Percentiles rank a stretch among this genome's conserved stretches.
These are phyloP conservation scores for Agrenia bidenticulata DNA, from an alignment of 2,888 invertebrate species.

Conservation along the genomic window DNA sequence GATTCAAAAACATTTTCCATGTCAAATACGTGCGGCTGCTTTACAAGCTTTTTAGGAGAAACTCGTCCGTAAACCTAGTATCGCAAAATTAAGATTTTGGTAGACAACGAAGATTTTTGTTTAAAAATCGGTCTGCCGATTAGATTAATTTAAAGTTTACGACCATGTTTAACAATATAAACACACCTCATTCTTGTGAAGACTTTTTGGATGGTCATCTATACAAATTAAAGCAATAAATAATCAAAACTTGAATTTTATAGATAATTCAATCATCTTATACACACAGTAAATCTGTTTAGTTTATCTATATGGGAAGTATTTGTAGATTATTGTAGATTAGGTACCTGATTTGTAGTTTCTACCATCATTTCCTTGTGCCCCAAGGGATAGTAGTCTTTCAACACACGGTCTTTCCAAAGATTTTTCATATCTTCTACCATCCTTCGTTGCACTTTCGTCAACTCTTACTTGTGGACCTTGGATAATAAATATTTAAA, in stretches of 20 bases:
- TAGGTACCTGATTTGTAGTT: conserved; percentile 1
- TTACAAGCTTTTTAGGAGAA: conserved; percentile 51
- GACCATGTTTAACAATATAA: neutral
- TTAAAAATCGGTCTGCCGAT: too few relatives aligned
- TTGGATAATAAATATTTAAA: neutral
- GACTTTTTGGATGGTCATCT: conserved; percentile 41
- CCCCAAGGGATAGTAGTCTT: conserved; percentile 48
- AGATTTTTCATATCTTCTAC: conserved; percentile 3
- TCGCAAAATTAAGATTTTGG: too few relatives aligned
- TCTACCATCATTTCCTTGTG: conserved; percentile 20
- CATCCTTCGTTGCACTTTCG: conserved; percentile 29
- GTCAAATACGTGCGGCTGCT: conserved; percentile 47
- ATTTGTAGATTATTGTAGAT: neutral
- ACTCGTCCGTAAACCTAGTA: conserved; percentile 21
- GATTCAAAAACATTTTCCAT: conserved; percentile 45
- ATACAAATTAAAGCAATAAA: neutral
- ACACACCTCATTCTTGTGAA: conserved; percentile 44
- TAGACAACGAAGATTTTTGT: too few relatives aligned
- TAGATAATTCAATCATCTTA: too few relatives aligned
- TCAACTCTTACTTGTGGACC: conserved; percentile 50
- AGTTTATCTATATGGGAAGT: too few relatives aligned
- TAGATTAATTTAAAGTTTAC: too few relatives aligned
- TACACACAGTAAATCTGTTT: too few relatives aligned
- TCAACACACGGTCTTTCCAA: conserved; percentile 49
- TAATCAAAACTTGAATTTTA: neutral